A percentile compares a stretch with the other conserved stretches of the same genome.
phyloP scores from a whole-genome alignment of 2,113 vertebrate genomes.

The Meriones unguiculatus region DNA sequence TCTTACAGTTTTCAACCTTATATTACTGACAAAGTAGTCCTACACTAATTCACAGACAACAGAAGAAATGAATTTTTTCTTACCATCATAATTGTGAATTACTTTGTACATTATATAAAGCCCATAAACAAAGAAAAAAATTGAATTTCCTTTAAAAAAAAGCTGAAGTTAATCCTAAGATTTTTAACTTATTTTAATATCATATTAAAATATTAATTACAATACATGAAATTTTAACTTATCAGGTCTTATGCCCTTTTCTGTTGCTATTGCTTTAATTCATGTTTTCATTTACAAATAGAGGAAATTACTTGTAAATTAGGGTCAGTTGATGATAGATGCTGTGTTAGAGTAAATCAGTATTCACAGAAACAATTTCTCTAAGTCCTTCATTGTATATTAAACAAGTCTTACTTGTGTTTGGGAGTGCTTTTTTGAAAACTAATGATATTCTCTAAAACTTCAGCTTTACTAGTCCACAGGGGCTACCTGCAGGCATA shows the following conservation, averaged over 20 bases:
- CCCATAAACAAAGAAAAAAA: conserved; percentile 25
- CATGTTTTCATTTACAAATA: background rate
- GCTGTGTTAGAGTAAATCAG: background rate
- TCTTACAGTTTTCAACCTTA: background rate
- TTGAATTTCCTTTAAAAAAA: background rate
- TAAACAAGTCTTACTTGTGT: background rate
- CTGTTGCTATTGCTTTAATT: background rate
- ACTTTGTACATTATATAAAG: background rate
- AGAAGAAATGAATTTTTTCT: conserved; percentile 46
- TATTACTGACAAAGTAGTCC: background rate
- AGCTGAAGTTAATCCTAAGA: conserved; percentile 56
- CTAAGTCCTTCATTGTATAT: background rate
- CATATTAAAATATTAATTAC: conserved; percentile 55
- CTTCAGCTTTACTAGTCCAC: background rate
- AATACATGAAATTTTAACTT: background rate
- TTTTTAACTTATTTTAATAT: conserved; percentile 46
- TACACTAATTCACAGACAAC: background rate
- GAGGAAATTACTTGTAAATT: background rate
- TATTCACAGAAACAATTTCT: conserved; percentile 37
- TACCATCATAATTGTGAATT: background rate
- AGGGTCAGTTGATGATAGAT: background rate
- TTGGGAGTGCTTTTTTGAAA: background rate
- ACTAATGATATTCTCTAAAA: conserved; percentile 7
- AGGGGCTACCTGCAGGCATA: background rate
- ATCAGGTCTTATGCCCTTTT: background rate